These are phyloP conservation scores for Neolamprologus modestus DNA, from an alignment of 2,113 vertebrate species.

Conservation along the genomic window DNA sequence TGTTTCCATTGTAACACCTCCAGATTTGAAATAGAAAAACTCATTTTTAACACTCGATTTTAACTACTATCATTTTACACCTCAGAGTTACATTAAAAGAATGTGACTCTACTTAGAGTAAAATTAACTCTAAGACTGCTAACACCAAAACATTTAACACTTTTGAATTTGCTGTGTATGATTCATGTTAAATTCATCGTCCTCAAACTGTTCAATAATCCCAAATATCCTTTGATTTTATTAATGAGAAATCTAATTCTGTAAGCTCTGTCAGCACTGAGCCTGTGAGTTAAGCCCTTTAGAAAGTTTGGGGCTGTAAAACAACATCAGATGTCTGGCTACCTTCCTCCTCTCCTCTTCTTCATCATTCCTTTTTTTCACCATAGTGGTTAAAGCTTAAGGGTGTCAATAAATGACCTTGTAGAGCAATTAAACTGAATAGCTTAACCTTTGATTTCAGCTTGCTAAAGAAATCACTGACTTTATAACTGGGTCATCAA, in stretches of 20 bases:
- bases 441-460: conserved; percentile 69
- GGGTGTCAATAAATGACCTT: conserved; percentile 51
- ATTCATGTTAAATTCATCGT: background rate
- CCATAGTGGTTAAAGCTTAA: background rate
- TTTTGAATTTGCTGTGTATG: background rate
- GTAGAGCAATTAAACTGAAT: conserved; percentile 65
- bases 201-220: background rate
- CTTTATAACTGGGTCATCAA: conserved; percentile 69
- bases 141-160: no score
- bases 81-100: no score
- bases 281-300: background rate
- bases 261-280: background rate
- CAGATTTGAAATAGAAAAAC: no score
- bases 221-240: background rate
- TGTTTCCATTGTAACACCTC: no score
- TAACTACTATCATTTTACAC: no score
- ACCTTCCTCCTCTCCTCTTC: background rate
- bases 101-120: no score
- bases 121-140: no score
- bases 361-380: background rate
- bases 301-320: background rate
- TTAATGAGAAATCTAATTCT: background rate
- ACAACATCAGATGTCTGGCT: background rate
- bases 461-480: conserved; percentile 64
- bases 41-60: rapidly evolving